A percentile compares a stretch with the other conserved stretches of the same genome.
These are phyloP conservation scores for Parnassius glacialis DNA, from an alignment of 2,888 invertebrate species.

Conservation along the genomic window DNA sequence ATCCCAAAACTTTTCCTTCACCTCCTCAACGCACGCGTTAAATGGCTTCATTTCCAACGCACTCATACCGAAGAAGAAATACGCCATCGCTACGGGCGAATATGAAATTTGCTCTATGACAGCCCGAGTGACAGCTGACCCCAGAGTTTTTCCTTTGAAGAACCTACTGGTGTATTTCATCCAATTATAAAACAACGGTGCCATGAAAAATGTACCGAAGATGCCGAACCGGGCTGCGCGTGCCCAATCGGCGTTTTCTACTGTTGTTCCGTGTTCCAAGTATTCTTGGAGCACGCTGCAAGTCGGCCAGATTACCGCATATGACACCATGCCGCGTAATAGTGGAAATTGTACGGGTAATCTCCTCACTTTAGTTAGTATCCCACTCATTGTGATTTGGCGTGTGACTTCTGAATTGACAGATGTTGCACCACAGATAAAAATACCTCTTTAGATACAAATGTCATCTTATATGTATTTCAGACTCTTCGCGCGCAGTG, in stretches of 20 bases:
- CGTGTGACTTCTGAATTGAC: conserved; percentile 2
- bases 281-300: conserved; percentile 85
- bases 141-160: conserved; percentile 49
- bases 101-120: conserved; percentile 86
- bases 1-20: conserved; percentile 85
- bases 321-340: conserved; percentile 84
- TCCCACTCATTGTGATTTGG: conserved; percentile 45
- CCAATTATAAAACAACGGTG: conserved; percentile 89
- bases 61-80: conserved; percentile 89
- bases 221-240: conserved; percentile 85
- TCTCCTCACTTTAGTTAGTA: conserved; percentile 67
- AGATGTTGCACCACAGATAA: background rate
- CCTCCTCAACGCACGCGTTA: conserved; percentile 82
- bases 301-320: conserved; percentile 86
- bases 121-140: conserved; percentile 59
- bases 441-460: too few species aligned
- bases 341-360: conserved; percentile 70
- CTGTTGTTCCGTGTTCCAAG: conserved; percentile 48
- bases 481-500: too few species aligned
- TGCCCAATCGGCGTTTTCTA: conserved; percentile 72
- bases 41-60: conserved; percentile 84
- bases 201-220: conserved; percentile 88
- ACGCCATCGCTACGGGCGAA: conserved; percentile 85
- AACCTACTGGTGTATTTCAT: conserved; percentile 74
- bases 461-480: too few species aligned